Percentiles rank a stretch among this genome's conserved stretches.
These are phyloP conservation scores for Amphipyra berbera DNA, from an alignment of 2,888 invertebrate species.

Conservation along the genomic window DNA sequence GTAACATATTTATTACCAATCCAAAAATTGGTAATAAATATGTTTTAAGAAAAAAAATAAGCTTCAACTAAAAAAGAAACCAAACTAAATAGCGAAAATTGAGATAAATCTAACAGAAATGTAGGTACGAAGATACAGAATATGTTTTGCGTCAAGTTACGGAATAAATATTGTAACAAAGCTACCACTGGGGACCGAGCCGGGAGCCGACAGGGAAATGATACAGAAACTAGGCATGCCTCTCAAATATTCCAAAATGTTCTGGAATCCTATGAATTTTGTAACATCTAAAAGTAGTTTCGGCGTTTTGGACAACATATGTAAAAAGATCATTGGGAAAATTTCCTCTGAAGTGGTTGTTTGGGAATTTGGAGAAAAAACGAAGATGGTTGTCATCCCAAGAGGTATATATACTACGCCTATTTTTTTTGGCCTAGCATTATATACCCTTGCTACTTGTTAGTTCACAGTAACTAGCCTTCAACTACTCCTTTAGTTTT, in stretches of 20 bases:
- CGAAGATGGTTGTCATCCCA: constrained; percentile 40
- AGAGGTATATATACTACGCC: constrained; percentile 2
- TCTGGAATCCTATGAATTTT: constrained; percentile 58
- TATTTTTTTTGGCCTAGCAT: too few relatives aligned
- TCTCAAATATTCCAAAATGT: constrained; percentile 54
- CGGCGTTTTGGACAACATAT: constrained; percentile 31
- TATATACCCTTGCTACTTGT: too few relatives aligned
- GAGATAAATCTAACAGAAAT: constrained; percentile 20
- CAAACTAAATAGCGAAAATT: constrained; percentile 8
- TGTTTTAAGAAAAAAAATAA: not conserved
- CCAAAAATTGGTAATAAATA: constrained; percentile 19
- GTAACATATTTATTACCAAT: too few relatives aligned
- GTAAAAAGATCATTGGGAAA: constrained; percentile 35
- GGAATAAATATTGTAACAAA: constrained; percentile 57
- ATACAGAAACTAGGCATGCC: constrained; percentile 55
- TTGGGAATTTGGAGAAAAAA: constrained; percentile 45
- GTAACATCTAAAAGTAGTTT: constrained; percentile 56
- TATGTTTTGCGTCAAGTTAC: constrained; percentile 50
- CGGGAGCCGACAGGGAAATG: constrained; percentile 54
- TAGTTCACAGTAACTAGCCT: too few relatives aligned
- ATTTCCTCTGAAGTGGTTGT: constrained; percentile 18
- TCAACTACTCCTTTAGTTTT: too few relatives aligned
- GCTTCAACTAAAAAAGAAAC: not conserved
- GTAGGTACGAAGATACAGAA: constrained; percentile 24
- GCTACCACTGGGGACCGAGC: constrained; percentile 44